A percentile compares a stretch with the other conserved stretches of the same genome.
Conservation (phyloP, 1,140 invertebrate species). For the Brachionus plicatilis region DNA sequence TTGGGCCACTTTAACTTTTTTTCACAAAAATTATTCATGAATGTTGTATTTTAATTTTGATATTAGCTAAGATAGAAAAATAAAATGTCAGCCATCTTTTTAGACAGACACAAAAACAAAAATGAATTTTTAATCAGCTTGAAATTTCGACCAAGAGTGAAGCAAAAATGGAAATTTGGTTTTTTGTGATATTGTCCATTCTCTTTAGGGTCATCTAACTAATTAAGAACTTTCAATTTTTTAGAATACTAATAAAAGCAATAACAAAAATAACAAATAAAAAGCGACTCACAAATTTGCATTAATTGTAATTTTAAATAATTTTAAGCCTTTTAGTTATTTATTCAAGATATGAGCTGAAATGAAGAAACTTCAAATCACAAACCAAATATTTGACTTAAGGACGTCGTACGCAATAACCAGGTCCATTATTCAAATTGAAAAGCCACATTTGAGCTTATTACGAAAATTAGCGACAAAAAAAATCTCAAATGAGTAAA, state of each 20-base stretch:
- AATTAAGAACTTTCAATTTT: slow-evolving; percentile 13
- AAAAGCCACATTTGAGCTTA: not conserved
- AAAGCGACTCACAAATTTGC: not conserved
- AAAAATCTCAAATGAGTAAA: not conserved
- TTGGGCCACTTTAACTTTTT: too few species aligned
- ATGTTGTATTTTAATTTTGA: not conserved
- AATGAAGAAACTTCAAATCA: slow-evolving; percentile 26
- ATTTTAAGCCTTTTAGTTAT: slow-evolving; percentile 24
- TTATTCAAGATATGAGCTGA: not conserved
- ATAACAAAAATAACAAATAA: not conserved
- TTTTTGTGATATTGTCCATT: not conserved
- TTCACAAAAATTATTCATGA: not conserved
- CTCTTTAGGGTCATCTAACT: slow-evolving; percentile 11
- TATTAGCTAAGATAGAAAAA: not conserved
- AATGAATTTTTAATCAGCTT: not conserved
- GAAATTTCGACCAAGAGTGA: not conserved
- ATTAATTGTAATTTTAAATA: slow-evolving; percentile 35
- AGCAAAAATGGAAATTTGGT: slow-evolving; percentile 15
- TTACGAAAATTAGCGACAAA: not conserved
- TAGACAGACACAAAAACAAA: not conserved
- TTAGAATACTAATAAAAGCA: slow-evolving; percentile 27
- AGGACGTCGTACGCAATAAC: not conserved
- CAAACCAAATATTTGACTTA: slow-evolving; percentile 3
- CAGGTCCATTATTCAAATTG: not conserved
- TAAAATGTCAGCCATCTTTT: not conserved